Evolutionary conservation across 23 tunicate species (phyloP).

Genomic region (Corella eumyota): DNA sequence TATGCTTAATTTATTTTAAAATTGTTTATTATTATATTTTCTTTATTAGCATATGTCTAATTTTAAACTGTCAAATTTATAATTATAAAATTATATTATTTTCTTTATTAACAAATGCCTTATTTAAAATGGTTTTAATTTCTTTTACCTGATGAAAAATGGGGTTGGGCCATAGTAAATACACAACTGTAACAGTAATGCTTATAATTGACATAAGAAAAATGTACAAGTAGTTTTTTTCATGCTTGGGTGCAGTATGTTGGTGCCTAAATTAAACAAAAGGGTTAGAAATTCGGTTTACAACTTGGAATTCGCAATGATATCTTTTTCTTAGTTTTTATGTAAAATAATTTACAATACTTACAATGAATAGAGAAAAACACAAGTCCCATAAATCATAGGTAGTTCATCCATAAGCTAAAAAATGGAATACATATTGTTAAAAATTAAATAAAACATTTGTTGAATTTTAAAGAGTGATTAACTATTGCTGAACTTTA

Average conservation of each 20-base stretch:
- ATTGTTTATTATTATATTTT: no score
- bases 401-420: slow-evolving; percentile 88
- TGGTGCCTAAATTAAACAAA: slow-evolving; percentile 49
- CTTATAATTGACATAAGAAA: slow-evolving; percentile 19
- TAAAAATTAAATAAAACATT: neutral
- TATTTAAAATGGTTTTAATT: neutral
- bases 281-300: neutral
- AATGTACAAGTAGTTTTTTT: slow-evolving; percentile 14
- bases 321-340: no score
- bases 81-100: no score
- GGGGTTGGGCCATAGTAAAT: slow-evolving; percentile 60
- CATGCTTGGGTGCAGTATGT: slow-evolving; percentile 36
- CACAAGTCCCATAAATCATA: slow-evolving; percentile 84
- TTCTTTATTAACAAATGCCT: neutral
- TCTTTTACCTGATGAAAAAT: slow-evolving; percentile 70
- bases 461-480: no score
- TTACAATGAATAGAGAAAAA: slow-evolving; percentile 79
- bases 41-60: no score
- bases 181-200: slow-evolving; percentile 48
- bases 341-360: slow-evolving; percentile 1
- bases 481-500: no score
- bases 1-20: no score
- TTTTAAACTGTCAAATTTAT: no score
- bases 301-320: no score
- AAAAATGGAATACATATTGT: slow-evolving; percentile 1